A percentile compares a stretch with the other conserved stretches of the same genome.
Evolutionary conservation across 2,797 vertebrate genomes (phyloP).

Genomic region (Alauda arvensis): DNA sequence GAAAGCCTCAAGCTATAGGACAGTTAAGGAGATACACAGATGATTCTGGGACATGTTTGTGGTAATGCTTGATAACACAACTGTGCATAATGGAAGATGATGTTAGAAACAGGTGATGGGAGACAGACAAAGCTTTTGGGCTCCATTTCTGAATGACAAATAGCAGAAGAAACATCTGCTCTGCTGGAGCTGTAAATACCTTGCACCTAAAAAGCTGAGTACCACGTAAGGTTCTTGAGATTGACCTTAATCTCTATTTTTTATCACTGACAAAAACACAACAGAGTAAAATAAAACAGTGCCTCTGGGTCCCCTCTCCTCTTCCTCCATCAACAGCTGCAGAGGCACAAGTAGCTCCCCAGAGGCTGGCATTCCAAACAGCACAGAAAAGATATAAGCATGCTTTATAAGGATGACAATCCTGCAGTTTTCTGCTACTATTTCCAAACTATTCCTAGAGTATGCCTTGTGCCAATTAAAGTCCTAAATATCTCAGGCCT

Average conservation of each 20-base stretch:
- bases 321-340: not conserved
- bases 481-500: not conserved
- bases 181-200: not conserved
- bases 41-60: not conserved
- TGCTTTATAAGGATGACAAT: not conserved
- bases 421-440: not conserved
- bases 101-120: not conserved
- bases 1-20: not conserved
- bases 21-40: not conserved
- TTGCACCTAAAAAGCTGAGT: not conserved
- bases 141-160: not conserved
- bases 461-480: not conserved
- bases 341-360: not conserved
- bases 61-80: not conserved
- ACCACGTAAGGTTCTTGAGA: not conserved
- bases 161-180: not conserved
- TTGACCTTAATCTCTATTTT: not conserved
- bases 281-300: not conserved
- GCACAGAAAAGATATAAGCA: not conserved
- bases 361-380: not conserved
- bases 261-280: not conserved
- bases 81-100: not conserved
- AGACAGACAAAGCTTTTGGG: not conserved
- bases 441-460: not conserved
- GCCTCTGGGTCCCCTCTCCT: not conserved